Percentiles rank a stretch among this genome's conserved stretches.
Evolutionary conservation across 1,140 invertebrate genomes (phyloP).

Genomic region (Lepidurus packardi): DNA sequence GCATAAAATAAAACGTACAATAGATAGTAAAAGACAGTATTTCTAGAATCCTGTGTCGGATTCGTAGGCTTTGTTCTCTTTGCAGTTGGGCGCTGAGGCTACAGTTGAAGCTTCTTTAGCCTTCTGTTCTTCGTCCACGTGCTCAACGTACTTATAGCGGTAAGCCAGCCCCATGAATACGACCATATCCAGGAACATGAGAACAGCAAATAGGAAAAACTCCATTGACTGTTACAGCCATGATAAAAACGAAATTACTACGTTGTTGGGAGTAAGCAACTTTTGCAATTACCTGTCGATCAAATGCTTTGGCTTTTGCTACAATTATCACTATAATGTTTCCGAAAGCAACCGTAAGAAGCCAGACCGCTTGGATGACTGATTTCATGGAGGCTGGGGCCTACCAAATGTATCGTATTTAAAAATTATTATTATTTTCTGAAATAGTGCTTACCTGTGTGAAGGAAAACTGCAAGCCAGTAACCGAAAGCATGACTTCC

Average conservation of each 20-base stretch:
- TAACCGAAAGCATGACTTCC: conserved; percentile 83
- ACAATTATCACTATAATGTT: conserved; percentile 86
- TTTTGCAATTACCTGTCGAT: conserved; percentile 52
- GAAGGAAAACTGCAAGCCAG: conserved; percentile 87
- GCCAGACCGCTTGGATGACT: conserved; percentile 80
- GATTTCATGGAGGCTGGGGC: conserved; percentile 89
- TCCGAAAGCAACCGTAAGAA: conserved; percentile 82
- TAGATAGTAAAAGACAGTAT: no score
- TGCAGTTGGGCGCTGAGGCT: neutral
- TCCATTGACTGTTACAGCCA: conserved; percentile 63
- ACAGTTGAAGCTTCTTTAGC: conserved; percentile 29
- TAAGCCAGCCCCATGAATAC: conserved; percentile 70
- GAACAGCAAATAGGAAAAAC: conserved; percentile 78
- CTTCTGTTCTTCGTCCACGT: conserved; percentile 33
- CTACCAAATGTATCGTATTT: conserved; percentile 49
- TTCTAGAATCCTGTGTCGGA: neutral
- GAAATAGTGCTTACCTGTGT: conserved; percentile 50
- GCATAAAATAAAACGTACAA: neutral
- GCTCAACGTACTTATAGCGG: conserved; percentile 47
- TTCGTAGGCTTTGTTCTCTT: conserved; percentile 23
- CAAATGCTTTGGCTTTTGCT: conserved; percentile 59
- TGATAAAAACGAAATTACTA: conserved; percentile 26
- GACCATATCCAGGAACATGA: conserved; percentile 77
- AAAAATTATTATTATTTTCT: neutral
- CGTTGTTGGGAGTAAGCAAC: neutral